Evolutionary conservation across 2,113 vertebrate genomes (phyloP), one percentile per base, ranked within the genome.

Genomic region (Prinia subflava): DNA sequence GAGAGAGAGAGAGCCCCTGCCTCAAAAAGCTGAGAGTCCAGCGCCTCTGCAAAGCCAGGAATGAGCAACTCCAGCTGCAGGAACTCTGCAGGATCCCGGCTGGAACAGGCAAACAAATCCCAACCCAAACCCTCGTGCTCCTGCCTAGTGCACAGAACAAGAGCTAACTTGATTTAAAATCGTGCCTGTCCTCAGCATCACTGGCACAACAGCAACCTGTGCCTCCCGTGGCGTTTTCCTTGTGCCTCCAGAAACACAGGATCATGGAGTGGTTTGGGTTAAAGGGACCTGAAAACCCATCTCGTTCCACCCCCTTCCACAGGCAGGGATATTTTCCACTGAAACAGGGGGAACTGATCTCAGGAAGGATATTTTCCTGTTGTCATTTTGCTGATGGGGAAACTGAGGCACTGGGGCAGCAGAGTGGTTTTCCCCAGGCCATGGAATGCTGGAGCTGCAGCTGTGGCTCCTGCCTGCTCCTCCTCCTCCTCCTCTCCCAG

Each of bases 31-130:
- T 41, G 30, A 2, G 3, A 57, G 46, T 3, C 21, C 69, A 28
- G 2, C 35, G 2, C 50, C 11, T 39, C 83, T 8, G 73, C 89
- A 27, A 6, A 9, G 63, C 15, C 60, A 2, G 1, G 37, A 11
- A 46, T 0, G 16, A 41, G 77, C 1, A 1, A 2, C 30, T n/a
- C 27, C n/a, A 28, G 12, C 3, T 1, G 14, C 20, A 10, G 50
- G 80, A 57, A 31, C 56, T 10, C 9, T 22, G 0, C 30, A 22
- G 59, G 27, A 35, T 15, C 63, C 35, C 1, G 5, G 44, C 41
- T 74, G 83, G 49, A 11, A 28, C 65, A 78, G 37, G 53, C 2
- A 4, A 78, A 24, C 3, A 28, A 24, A 39, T 8, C 67, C 49
- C 4, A 7, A 0, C 5, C 35, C 81, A 9, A 76, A 13, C 10